Evolutionary conservation across 2,113 vertebrate genomes (phyloP), one percentile per base, ranked within the genome.

Genomic region (Rhinolophus sinicus): DNA sequence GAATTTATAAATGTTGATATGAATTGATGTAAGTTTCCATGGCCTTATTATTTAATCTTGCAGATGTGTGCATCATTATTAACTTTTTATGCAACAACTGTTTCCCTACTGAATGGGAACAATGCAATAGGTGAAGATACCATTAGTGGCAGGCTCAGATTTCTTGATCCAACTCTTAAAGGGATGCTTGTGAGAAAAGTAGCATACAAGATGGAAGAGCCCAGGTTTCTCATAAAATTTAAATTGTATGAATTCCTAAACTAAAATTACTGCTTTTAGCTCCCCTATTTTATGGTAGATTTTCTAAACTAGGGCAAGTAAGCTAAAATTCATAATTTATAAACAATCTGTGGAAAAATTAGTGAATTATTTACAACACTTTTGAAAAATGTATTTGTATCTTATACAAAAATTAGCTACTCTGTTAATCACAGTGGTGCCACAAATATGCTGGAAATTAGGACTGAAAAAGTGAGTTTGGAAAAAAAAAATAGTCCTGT

Each of bases 291-390:
- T 97, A 97, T 98, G 90, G 97, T 98, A 96, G 98, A 98, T 98
- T 98, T 98, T 97, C 96, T 98, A 98, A 99, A 99, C 98, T 99
- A 99, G 98, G 98, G 98, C 98, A 99, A 98, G 98, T 98, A 98
- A 98, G 98, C 97, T 98, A 98, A 98, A 98, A 99, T 99, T 98
- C 98, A 99, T 99, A 99, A 99, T 99, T 99, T 98, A 99, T 99
- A 98, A 98, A 98, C 98, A 98, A 98, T 98, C 98, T 98, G 98
- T 98, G 98, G 97, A 97, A 98, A 97, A 96, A 97, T 98, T 97
- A 94, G 97, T 99, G 97, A 98, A 99, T 99, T 98, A 99, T 99
- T 99, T 98, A 99, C 97, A 97, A 93, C 90, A 97, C 97, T 98
- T 98, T 97, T 98, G 98, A 99, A 98, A 98, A 98, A 98, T 94